phyloP scores from a whole-genome alignment of 2,797 vertebrate genomes.

The Aldrovandia affinis region DNA sequence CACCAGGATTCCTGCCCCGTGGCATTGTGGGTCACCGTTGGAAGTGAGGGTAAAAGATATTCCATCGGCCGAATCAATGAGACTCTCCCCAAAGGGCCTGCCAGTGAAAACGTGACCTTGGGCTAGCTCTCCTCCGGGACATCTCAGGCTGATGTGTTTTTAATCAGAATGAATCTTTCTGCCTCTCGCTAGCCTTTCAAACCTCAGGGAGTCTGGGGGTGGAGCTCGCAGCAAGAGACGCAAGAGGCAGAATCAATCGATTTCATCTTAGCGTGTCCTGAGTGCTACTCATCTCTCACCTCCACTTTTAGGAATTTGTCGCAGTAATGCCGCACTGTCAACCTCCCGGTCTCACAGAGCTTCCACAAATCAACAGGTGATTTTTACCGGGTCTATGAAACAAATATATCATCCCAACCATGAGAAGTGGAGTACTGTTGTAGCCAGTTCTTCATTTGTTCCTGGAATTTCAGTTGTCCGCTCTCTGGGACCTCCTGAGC shows the following conservation, averaged over 20 bases:
- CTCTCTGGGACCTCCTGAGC: no score
- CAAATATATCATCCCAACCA: no score
- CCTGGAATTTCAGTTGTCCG: no score
- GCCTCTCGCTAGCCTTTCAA: background rate
- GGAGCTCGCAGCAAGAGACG: background rate
- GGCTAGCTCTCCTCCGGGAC: background rate
- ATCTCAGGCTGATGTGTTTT: background rate
- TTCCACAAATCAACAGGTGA: background rate
- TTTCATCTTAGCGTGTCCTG: background rate
- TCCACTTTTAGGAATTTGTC: background rate
- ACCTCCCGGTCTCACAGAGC: background rate
- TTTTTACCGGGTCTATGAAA: background rate
- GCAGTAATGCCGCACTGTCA: background rate
- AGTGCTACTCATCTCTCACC: background rate
- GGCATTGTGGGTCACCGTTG: background rate
- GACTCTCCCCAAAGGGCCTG: background rate
- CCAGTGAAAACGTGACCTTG: background rate
- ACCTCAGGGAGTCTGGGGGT: background rate
- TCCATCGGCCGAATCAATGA: background rate
- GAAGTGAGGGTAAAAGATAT: background rate
- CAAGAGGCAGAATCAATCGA: background rate
- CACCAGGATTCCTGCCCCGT: background rate
- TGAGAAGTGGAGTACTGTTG: no score
- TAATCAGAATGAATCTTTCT: background rate
- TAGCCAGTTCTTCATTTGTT: no score